Conservation (phyloP, 2,797 vertebrate species). For the Enteromius unitaeniatus region DNA sequence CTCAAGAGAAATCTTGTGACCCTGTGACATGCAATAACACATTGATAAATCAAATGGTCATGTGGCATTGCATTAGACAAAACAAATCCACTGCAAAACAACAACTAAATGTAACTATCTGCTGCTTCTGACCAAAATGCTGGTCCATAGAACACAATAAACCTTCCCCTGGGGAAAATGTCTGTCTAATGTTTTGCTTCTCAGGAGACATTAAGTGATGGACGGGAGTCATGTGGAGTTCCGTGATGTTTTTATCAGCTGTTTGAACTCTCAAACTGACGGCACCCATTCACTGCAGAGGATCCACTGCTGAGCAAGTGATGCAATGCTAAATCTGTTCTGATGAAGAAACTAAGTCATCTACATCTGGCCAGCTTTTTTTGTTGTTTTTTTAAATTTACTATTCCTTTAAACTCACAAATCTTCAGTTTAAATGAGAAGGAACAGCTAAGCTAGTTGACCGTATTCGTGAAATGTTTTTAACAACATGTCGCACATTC, state of each 20-base stretch:
- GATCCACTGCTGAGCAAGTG: not conserved
- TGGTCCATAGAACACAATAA: not conserved
- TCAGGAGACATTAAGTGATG: not conserved
- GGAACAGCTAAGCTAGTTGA: constrained; percentile 16
- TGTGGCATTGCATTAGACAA: constrained; percentile 39
- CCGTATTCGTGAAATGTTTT: constrained; percentile 9
- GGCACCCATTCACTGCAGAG: constrained; percentile 1
- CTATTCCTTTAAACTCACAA: not conserved
- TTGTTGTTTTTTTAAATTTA: not conserved
- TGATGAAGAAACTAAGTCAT: not conserved
- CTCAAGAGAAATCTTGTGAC: constrained; percentile 52
- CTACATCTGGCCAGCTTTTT: not conserved
- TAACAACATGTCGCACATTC: constrained; percentile 29
- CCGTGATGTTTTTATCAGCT: not conserved
- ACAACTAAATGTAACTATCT: not conserved
- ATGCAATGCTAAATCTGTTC: not conserved
- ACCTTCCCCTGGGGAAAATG: not conserved
- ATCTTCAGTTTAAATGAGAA: constrained; percentile 10
- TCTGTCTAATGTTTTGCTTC: not conserved
- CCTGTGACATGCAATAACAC: constrained; percentile 28
- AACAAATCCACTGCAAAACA: constrained; percentile 11
- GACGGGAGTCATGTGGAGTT: not conserved
- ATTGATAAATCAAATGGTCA: constrained; percentile 30
- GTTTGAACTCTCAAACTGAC: not conserved
- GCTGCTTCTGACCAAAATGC: not conserved